A percentile compares a stretch with the other conserved stretches of the same genome.
These are phyloP conservation scores for Temnopleurus reevesii DNA, from an alignment of 53 echinoderm and acorn worm genomes.

Conservation along the genomic window DNA sequence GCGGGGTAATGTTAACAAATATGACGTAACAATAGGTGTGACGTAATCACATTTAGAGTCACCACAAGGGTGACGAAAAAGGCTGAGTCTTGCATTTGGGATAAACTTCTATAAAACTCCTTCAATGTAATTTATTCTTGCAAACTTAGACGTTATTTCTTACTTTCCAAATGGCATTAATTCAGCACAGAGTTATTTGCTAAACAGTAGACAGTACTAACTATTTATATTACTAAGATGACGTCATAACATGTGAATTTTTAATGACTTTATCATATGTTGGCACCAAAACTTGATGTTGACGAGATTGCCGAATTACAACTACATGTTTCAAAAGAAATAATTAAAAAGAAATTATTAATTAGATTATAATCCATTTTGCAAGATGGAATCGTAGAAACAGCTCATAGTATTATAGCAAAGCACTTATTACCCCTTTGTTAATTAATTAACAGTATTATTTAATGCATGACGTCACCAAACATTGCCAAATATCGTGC, in stretches of 20 bases:
- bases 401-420: not conserved
- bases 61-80: constrained; percentile 50
- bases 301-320: constrained; percentile 32
- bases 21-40: constrained; percentile 45
- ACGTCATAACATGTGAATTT: not conserved
- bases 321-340: not conserved
- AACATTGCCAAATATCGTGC: no score
- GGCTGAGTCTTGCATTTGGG: not conserved
- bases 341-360: not conserved
- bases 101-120: not conserved
- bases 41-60: constrained; percentile 27
- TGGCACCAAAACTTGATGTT: constrained; percentile 27
- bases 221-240: not conserved
- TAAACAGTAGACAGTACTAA: not conserved
- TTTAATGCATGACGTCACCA: not conserved
- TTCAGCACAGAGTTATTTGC: not conserved
- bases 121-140: not conserved
- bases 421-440: not conserved
- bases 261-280: constrained; percentile 35
- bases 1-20: not conserved
- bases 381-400: not conserved
- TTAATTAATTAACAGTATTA: not conserved
- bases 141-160: not conserved
- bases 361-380: constrained; percentile 22
- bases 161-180: not conserved